Evolutionary conservation across 2,113 vertebrate genomes (phyloP), one percentile per base, ranked within the genome.

Genomic region (Caloenas nicobarica): DNA sequence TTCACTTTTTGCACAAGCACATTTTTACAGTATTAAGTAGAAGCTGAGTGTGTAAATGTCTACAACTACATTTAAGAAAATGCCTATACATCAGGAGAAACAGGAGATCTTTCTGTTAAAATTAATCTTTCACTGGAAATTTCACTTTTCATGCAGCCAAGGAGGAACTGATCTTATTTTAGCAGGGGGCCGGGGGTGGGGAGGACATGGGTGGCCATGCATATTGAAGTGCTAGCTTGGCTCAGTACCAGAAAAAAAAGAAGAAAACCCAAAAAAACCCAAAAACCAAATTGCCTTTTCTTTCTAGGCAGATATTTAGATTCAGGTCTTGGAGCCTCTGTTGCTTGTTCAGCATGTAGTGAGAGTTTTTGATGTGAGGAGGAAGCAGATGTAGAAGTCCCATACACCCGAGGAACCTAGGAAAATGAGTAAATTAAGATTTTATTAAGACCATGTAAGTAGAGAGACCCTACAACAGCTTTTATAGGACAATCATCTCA

Each of bases 221-320:
- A 48, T 72, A 66, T 36, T 4, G 17, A 69, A 78, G 36, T 19
- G 23, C 54, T 79, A 28, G 9, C 5, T 48, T 65, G 29, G 50
- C 38, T 94, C 71, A 91, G 48, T 25, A 84, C 28, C 36, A 79
- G 51, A 78, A 54, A 71, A 48, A 3, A 16, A 11, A 44, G 16
- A 44, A 44, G 7, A 44, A 44, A 44, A 44, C 18, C 18, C 44
- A 46, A 46, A 46, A 46, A 10, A 46, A 42, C 42, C 44, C 44
- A 19, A 19, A 46, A 46, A 46, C 17, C 44, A 65, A 93, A 56
- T 96, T 97, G 96, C 98, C 97, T 97, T 91, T 91, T 79, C 46
- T 71, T 85, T 96, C 84, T 51, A 61, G 91, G 56, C 78, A 64
- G 29, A 31, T 72, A 83, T 9, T 36, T 92, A 69, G 84, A 89